A percentile compares a stretch with the other conserved stretches of the same genome.
Evolutionary conservation across 2,888 invertebrate species (phyloP).

Genomic region (Gymnocheta viridis): DNA sequence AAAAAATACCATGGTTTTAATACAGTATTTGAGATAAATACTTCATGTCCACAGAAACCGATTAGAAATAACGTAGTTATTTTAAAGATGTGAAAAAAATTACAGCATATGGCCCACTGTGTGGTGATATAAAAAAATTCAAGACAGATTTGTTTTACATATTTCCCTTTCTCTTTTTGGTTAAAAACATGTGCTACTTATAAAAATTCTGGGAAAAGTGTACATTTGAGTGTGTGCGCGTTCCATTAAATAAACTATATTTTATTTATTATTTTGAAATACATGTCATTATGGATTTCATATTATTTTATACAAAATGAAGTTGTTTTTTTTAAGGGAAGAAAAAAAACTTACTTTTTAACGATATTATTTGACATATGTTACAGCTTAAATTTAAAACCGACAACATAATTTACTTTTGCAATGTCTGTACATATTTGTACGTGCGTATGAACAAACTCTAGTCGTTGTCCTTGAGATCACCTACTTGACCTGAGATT

Average conservation of each 20-base stretch:
- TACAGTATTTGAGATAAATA: no score
- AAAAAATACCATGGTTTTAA: no score
- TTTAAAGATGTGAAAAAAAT: neutral
- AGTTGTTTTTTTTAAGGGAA: neutral
- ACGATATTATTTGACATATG: slow-evolving; percentile 54
- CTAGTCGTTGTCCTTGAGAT: slow-evolving; percentile 41
- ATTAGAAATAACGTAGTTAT: no score
- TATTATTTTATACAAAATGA: slow-evolving; percentile 36
- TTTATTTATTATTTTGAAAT: slow-evolving; percentile 35
- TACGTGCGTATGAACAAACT: slow-evolving; percentile 15
- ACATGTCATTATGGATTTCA: slow-evolving; percentile 36
- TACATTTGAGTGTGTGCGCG: neutral
- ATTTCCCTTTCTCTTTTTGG: neutral
- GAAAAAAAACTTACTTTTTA: neutral
- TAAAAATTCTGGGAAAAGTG: neutral
- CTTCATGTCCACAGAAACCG: no score
- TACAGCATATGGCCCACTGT: neutral
- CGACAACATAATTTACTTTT: slow-evolving; percentile 41
- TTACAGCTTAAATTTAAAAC: slow-evolving; percentile 49
- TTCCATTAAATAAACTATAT: slow-evolving; percentile 45
- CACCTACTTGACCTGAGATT: neutral
- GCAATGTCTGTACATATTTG: neutral
- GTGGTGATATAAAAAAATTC: neutral
- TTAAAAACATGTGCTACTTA: neutral
- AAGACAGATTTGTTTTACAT: neutral